A percentile compares a stretch with the other conserved stretches of the same genome.
Conservation (phyloP, 1,140 invertebrate species). For the Drosophila kepulauana region DNA sequence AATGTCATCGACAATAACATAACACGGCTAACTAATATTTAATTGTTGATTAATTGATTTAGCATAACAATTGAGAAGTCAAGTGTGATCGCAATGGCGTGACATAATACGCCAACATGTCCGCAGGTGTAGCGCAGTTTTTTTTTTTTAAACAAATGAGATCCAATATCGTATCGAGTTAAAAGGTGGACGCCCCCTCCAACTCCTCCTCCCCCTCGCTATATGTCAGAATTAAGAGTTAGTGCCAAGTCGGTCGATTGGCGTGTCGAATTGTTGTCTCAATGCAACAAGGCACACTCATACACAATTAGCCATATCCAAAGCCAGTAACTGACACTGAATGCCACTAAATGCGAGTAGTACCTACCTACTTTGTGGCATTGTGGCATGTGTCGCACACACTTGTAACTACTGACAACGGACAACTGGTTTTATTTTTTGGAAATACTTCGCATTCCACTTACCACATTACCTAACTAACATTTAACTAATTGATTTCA, state of each 20-base stretch:
- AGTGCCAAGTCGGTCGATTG: slow-evolving; percentile 9
- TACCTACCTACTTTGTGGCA: slow-evolving; percentile 10
- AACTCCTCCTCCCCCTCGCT: no score
- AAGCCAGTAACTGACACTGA: slow-evolving; percentile 15
- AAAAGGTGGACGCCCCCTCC: slow-evolving; percentile 28
- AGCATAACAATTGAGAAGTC: slow-evolving; percentile 28
- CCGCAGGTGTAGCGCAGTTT: slow-evolving; percentile 29
- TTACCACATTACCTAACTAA: neutral
- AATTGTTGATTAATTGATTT: slow-evolving; percentile 55
- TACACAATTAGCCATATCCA: slow-evolving; percentile 32
- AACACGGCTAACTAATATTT: slow-evolving; percentile 31
- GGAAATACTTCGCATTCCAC: slow-evolving; percentile 32
- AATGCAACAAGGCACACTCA: slow-evolving; percentile 19
- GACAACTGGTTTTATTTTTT: slow-evolving; percentile 38
- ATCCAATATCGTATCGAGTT: slow-evolving; percentile 8
- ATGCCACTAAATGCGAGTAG: neutral
- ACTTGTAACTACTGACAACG: neutral
- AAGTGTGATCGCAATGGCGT: slow-evolving; percentile 22
- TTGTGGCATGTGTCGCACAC: slow-evolving; percentile 26
- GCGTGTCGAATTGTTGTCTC: slow-evolving; percentile 45
- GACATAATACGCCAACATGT: slow-evolving; percentile 39
- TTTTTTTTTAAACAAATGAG: slow-evolving; percentile 16
- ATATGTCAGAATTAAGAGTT: slow-evolving; percentile 10
- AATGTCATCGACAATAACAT: slow-evolving; percentile 29
- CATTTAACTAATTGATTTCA: slow-evolving; percentile 1